phyloP scores from a whole-genome alignment of 2,113 vertebrate genomes.

The Ochotona princeps region DNA sequence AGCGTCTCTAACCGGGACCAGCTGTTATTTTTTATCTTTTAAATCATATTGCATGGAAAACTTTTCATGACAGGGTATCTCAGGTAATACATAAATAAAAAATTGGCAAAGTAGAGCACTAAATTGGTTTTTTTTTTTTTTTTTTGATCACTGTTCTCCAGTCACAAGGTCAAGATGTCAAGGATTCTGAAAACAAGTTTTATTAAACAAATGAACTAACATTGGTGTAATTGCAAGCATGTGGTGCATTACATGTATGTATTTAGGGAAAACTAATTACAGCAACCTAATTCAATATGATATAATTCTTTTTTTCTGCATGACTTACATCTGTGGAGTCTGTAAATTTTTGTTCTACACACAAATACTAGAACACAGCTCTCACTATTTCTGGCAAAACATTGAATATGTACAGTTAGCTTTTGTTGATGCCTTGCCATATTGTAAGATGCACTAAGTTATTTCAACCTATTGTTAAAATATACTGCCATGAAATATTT shows the following conservation, averaged over 20 bases:
- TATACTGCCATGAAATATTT: conserved; percentile 7
- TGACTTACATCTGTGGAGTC: not conserved
- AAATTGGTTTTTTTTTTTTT: conserved; percentile 68
- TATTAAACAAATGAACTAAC: conserved; percentile 5
- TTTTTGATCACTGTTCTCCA: conserved; percentile 53
- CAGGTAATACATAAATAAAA: not conserved
- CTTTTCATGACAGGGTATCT: not conserved
- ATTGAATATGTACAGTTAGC: not conserved
- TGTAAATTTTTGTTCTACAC: not conserved
- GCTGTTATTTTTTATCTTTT: not conserved
- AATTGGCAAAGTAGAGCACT: not conserved
- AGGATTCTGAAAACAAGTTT: conserved; percentile 16
- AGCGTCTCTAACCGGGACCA: not conserved
- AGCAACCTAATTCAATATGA: not conserved
- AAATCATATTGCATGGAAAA: not conserved
- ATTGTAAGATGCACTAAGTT: not conserved
- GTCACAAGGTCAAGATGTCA: not conserved
- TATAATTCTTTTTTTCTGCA: not conserved
- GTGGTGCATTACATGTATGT: not conserved
- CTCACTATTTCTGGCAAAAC: not conserved
- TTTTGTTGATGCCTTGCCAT: not conserved
- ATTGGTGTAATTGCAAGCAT: not conserved
- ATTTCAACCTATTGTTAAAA: not conserved
- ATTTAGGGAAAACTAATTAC: not conserved
- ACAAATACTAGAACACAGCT: not conserved